Evolutionary conservation across 1,140 invertebrate genomes (phyloP), one percentile per base, ranked within the genome.

Genomic region (Caerostris darwini): DNA sequence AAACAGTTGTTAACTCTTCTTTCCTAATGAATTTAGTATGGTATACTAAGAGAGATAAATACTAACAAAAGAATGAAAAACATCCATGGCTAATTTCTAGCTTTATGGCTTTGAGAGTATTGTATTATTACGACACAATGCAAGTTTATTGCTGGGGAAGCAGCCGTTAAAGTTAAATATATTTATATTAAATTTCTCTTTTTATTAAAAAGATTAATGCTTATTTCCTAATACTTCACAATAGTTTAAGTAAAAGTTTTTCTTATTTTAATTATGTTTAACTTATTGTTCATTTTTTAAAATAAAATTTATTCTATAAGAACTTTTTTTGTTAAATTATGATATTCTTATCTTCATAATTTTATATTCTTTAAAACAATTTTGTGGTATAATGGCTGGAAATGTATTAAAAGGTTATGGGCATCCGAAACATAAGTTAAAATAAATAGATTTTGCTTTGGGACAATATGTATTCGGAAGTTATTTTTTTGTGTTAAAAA

Each of bases 1-100:
- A 77, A 77, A 77, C 7, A 77, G 71, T 77, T 77, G 71, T 77
- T 77, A 77, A 77, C 71, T 77, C 71, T 77, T 34, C 71, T 77
- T 19, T 77, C 10, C 8, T 53, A 77, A 77, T 77, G 71, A 77
- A 77, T 77, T 77, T 50, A 50, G 19, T 77, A 50, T 77, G 53
- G 8, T 77, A 12, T 14, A 34, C 7, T 53, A 53, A 53, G 53
- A 53, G 50, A 77, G 71, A 77, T 77, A 77, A 77, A 77, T 77
- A 77, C 50, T 50, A 77, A 77, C 71, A 77, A 12, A 12, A 12
- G 8, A 34, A 77, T 19, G 10, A 5, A 77, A 71, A 34, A 77
- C 50, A 1, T 50, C 8, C 10, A 77, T 77, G 3, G 50, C 8
- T 53, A 77, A 77, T 77, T 77, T 53, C 71, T 77, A 53, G 71